These are phyloP conservation scores for Pachymerium ferrugineum DNA, from an alignment of 2,888 invertebrate species.

Conservation along the genomic window DNA sequence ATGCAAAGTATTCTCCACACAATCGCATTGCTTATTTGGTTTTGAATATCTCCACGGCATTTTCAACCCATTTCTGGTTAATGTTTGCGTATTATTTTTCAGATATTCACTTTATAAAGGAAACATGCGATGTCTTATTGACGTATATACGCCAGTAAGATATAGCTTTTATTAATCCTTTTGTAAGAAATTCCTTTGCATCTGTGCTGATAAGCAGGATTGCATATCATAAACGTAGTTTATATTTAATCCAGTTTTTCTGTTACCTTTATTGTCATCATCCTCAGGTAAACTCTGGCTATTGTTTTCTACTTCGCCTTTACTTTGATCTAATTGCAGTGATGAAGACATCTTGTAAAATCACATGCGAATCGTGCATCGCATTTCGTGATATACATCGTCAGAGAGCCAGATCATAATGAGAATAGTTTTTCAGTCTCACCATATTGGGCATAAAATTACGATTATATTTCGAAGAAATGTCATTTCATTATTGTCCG, in stretches of 20 bases:
- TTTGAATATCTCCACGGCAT: constrained; percentile 1
- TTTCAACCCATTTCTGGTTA: not conserved
- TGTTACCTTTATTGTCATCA: constrained; percentile 7
- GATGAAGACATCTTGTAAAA: no score
- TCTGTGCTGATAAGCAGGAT: not conserved
- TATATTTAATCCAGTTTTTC: not conserved
- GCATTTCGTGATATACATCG: no score
- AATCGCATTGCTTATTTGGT: not conserved
- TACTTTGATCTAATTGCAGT: not conserved
- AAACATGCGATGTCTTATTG: no score
- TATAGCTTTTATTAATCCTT: not conserved
- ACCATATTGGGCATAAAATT: no score
- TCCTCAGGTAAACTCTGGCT: not conserved
- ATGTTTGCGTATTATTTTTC: no score
- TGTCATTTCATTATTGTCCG: no score
- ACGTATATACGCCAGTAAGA: no score
- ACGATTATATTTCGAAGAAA: no score
- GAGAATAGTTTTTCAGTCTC: no score
- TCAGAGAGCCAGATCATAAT: no score
- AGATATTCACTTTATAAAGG: no score
- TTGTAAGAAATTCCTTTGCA: constrained; percentile 3
- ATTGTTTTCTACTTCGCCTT: not conserved
- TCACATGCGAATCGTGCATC: no score
- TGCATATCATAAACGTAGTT: not conserved
- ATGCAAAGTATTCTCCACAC: constrained; percentile 13